Evolutionary conservation across 1,140 invertebrate genomes (phyloP).

Genomic region (Pissodes strobi): DNA sequence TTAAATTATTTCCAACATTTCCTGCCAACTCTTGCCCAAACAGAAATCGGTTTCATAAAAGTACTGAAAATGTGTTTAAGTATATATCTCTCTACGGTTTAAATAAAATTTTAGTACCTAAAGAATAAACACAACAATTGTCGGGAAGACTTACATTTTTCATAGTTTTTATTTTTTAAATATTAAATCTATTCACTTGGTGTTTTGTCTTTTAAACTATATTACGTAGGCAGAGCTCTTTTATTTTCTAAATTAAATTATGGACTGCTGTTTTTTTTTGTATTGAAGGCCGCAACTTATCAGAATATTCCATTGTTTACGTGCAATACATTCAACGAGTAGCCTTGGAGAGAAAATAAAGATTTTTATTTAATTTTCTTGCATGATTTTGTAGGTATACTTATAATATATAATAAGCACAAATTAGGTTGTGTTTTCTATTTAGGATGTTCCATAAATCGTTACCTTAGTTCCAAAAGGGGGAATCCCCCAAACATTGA

Average conservation of each 20-base stretch:
- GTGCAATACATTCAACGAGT: neutral
- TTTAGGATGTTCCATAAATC: no score
- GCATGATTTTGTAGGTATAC: no score
- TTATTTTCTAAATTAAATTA: conserved; percentile 5
- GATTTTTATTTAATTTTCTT: no score
- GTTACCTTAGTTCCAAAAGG: no score
- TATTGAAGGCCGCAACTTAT: neutral
- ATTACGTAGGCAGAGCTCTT: conserved; percentile 5
- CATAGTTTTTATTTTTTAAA: conserved; percentile 26
- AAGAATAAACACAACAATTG: conserved; percentile 34
- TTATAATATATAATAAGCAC: no score
- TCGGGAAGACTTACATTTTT: conserved; percentile 38
- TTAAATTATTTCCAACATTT: no score
- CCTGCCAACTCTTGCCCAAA: neutral
- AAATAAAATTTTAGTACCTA: conserved; percentile 16
- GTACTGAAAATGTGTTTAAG: neutral
- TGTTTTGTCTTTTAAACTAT: conserved; percentile 28
- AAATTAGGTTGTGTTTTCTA: no score
- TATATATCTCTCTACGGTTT: neutral
- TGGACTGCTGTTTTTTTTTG: neutral
- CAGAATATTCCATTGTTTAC: neutral
- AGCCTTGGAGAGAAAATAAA: neutral
- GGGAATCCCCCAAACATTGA: no score
- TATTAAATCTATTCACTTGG: conserved; percentile 35
- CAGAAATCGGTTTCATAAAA: neutral